A percentile compares a stretch with the other conserved stretches of the same genome.
Conservation (phyloP, 2,113 vertebrate species). For the Oncorhynchus masou region DNA sequence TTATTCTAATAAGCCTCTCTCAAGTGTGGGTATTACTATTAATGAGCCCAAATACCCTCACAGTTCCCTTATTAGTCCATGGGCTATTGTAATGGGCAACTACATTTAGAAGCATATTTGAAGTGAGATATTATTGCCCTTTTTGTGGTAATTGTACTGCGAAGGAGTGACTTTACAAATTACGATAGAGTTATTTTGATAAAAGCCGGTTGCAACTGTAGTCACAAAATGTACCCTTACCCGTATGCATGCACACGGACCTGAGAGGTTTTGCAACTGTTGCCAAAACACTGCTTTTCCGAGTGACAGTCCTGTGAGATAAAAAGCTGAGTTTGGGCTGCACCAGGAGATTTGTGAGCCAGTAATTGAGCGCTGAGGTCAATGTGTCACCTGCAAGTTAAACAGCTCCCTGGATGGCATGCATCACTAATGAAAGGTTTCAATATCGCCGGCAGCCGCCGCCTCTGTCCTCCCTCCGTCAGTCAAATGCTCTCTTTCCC, state of each 20-base stretch:
- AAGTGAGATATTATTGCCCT: constrained; percentile 1
- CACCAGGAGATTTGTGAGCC: constrained; percentile 12
- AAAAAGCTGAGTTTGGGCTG: background rate
- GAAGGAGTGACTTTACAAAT: background rate
- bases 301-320: constrained; percentile 6
- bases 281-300: constrained; percentile 6
- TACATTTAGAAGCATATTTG: constrained; percentile 16
- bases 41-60: constrained; percentile 30
- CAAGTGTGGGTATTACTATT: constrained; percentile 24
- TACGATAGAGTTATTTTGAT: background rate
- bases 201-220: too few species aligned
- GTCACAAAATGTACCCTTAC: background rate
- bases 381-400: constrained; percentile 23
- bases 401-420: constrained; percentile 8
- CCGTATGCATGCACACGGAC: constrained; percentile 2
- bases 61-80: background rate
- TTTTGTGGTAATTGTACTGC: background rate
- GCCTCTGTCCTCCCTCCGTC: constrained; percentile 1
- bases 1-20: constrained; percentile 31
- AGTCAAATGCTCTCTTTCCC: background rate
- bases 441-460: background rate
- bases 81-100: constrained; percentile 13
- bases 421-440: constrained; percentile 19
- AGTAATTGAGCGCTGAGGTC: constrained; percentile 20
- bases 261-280: background rate